Base-by-base conservation (phyloP, 2,888 invertebrate species). In the Criorhina ranunculi region DNA sequence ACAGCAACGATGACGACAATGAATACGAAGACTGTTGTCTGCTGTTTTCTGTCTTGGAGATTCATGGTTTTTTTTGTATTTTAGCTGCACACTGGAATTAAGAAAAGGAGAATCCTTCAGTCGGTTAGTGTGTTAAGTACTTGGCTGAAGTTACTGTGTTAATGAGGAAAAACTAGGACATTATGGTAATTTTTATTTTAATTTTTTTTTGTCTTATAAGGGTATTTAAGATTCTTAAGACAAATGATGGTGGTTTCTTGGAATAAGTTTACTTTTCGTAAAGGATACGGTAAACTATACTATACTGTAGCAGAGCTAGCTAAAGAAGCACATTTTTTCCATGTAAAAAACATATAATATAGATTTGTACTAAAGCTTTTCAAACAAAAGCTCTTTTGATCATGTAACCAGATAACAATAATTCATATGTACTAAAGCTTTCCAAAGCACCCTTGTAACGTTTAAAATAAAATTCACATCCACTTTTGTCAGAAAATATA, bases 91-190 rank as follows among this genome's bases (percentile, higher is more conserved):
- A 62, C 53, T 46, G 51, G 46, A 53, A 75, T 60, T 53, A 76
- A 66, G 59, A 57, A 17, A 53, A 60, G 44, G 35, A 62, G 33
- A 42, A 37, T 73, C 62, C 77, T 72, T 44, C 51, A 77, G 64
- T 70, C 62, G 66, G 70, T 44, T 64, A 77, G 82, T 66, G 72
- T 77, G 77, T 77, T 82, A 77, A 82, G 82, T 42, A 70, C 77
- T 70, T 77, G 57, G 51, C 64, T 51, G 31, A 64, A 72, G 77
- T 66, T 64, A 72, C 77, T 72, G 70, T 82, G 64, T 82, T 77
- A 82, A 82, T 82, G 77, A 77, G 72, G 15, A 40, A 17, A 51
- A 77, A 77, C 64, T 77, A 33, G 81, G 46, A 11, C 77, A 66
- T 49, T 64, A 49, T 33, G 33, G 31, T n/a, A 33, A 37, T 49